Base-by-base conservation (phyloP, 2,888 invertebrate genomes). In the Megaustenia siamemsis region DNA sequence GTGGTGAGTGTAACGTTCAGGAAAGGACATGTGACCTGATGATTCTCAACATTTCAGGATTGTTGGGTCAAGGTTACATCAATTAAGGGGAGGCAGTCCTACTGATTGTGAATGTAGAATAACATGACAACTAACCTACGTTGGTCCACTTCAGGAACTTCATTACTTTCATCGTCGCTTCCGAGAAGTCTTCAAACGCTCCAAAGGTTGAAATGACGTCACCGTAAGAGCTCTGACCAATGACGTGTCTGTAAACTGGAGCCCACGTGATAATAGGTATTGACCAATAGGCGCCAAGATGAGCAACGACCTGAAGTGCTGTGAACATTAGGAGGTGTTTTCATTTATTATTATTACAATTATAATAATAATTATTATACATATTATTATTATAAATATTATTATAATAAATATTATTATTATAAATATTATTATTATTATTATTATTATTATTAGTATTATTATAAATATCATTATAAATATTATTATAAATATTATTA, bases 161-260 rank as follows among this genome's bases (percentile, higher is more conserved):
- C 73, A 84, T 66, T 24, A 84, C 78, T 6, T 63, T 21, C 21
- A 82, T 12, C 32, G 84, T 73, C 4, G 84, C 24, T 35, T 38
- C 12, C 0, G 84, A 84, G 32, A 86, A 71, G n/a, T 78, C 81
- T n/a, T 82, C 78, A 68, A 66, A 82, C 0, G 83, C 38, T 5
- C 84, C 86, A 63, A 84, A 86, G 0, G 66, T 71, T 2, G 84
- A 84, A 4, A 84, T 38, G 66, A 84, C 79, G 75, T 75, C 66
- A 80, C 49, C 80, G 32, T 75, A 63, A 0, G 73, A 49, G 49
- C 63, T 80, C 45, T 79, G 63, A 28, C 38, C 73, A 63, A 79
- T 73, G 35, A 84, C 66, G 21, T 35, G 18, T 24, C 80, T 60
- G 38, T 63, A 69, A 4, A 84, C 66, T 24, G 84, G 84, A n/a